Conservation (phyloP, 2,888 invertebrate genomes). For the Bhutanitis thaidina region DNA sequence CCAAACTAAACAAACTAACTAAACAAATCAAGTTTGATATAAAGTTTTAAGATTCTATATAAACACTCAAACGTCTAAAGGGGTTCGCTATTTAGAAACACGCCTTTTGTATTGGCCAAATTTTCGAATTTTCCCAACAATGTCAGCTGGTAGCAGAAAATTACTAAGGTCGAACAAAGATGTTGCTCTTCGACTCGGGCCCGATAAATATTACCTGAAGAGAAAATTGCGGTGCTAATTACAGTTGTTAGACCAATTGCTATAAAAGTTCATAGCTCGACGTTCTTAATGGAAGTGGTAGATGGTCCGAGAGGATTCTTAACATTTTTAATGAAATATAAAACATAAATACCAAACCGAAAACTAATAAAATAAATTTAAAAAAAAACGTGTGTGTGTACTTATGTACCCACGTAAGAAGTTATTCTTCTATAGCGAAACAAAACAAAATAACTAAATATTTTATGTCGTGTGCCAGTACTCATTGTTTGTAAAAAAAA, state of each 20-base stretch:
- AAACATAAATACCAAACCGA: too few relatives aligned
- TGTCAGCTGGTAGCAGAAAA: neutral
- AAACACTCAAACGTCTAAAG: neutral
- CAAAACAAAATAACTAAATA: too few relatives aligned
- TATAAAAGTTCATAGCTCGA: slow-evolving; percentile 1
- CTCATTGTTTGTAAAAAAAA: too few relatives aligned
- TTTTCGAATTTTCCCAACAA: neutral
- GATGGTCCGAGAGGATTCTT: neutral
- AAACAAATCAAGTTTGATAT: too few relatives aligned
- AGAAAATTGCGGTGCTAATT: slow-evolving; percentile 1
- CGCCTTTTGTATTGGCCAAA: neutral
- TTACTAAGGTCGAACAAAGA: slow-evolving; percentile 5
- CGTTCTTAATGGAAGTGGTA: neutral
- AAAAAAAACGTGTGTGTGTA: too few relatives aligned
- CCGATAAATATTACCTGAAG: slow-evolving; percentile 2
- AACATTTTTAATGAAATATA: neutral
- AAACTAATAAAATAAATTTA: too few relatives aligned
- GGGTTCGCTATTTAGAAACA: neutral
- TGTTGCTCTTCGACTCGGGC: neutral
- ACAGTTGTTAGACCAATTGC: neutral
- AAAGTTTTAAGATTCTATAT: too few relatives aligned
- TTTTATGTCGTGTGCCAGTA: too few relatives aligned
- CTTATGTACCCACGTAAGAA: too few relatives aligned
- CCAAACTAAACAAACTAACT: too few relatives aligned
- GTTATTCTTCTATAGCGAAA: too few relatives aligned